Percentiles rank a stretch among this genome's conserved stretches.
Conservation (phyloP, 2,888 invertebrate species). For the Dicranocentrus wangi region DNA sequence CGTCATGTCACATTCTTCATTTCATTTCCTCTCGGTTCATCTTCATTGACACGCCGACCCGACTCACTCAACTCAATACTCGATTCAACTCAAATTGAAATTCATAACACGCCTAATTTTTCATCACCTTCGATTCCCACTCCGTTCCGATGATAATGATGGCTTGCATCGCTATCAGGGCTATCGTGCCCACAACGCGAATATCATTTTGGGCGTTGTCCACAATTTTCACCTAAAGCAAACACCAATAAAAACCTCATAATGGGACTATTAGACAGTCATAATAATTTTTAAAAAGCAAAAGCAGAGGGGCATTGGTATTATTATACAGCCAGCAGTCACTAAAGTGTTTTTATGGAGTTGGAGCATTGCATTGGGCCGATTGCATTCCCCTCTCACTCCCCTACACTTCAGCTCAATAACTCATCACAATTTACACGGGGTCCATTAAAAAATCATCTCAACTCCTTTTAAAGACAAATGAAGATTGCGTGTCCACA, state of each 20-base stretch:
- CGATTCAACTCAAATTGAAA: too few relatives aligned
- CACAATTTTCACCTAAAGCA: conserved; percentile 81
- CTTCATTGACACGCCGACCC: too few relatives aligned
- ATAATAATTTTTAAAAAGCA: too few relatives aligned
- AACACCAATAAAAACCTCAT: conserved; percentile 25
- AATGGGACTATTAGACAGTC: too few relatives aligned
- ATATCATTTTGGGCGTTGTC: conserved; percentile 87
- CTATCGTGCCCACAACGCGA: conserved; percentile 83
- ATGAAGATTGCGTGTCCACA: conserved; percentile 26
- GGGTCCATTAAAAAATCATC: background rate
- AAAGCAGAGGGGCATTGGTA: too few relatives aligned
- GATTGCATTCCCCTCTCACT: too few relatives aligned
- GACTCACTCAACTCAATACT: too few relatives aligned
- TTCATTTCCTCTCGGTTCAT: too few relatives aligned
- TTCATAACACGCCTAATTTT: background rate
- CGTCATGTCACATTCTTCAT: conserved; percentile 18
- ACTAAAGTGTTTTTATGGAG: too few relatives aligned
- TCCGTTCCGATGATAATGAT: conserved; percentile 89
- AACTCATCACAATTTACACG: conserved; percentile 18
- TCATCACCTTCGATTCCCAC: conserved; percentile 91
- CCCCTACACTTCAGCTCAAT: conserved; percentile 2
- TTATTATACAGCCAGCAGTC: too few relatives aligned
- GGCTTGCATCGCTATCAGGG: conserved; percentile 72
- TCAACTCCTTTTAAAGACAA: background rate
- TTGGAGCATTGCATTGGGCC: too few relatives aligned